Evolutionary conservation across 2,888 invertebrate genomes (phyloP), one percentile per base, ranked within the genome.

Genomic region (Megaustenia siamemsis): DNA sequence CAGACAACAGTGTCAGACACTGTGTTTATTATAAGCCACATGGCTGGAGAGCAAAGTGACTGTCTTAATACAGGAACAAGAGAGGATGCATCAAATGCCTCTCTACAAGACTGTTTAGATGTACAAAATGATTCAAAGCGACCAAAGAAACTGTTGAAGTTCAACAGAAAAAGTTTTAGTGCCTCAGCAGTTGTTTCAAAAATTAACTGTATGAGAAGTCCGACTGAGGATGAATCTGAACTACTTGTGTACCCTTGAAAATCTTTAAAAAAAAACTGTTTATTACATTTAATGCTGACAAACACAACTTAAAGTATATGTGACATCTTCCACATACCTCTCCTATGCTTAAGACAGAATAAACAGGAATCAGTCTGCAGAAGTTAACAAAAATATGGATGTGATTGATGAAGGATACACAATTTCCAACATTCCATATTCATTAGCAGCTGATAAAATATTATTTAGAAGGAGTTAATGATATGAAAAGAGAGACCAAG

Each of bases 1-100:
- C 83, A 79, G 56, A 49, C 56, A 8, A 73, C 83, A 32, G 66
- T 71, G n/a, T 77, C 81, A 15, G 86, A 86, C 82, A 86, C 86
- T 1, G 83, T 83, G 15, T 85, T 86, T 45, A 85, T 85, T 24
- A 66, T 86, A 1, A 66, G 77, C 15, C 83, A 86, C 60, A 84
- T 84, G 86, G 78, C 71, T 45, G 80, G 40, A 71, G 35, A 38
- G 28, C 69, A 56, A 35, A 40, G 43, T 15, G 49, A 21, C 32
- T 6, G 32, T 35, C 18, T 18, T 15, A 68, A 10, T 38, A 40
- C 43, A 60, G 78, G 43, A 40, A 40, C 78, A 18, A n/a, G n/a
- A 18, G 60, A 77, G 38, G 76, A 24, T 40, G 15, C 38, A 21
- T 2, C 45, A 35, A n/a, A 15, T 35, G 24, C 81, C 28, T 35